phyloP scores from a whole-genome alignment of 2,113 vertebrate species.

The Cercocebus atys region DNA sequence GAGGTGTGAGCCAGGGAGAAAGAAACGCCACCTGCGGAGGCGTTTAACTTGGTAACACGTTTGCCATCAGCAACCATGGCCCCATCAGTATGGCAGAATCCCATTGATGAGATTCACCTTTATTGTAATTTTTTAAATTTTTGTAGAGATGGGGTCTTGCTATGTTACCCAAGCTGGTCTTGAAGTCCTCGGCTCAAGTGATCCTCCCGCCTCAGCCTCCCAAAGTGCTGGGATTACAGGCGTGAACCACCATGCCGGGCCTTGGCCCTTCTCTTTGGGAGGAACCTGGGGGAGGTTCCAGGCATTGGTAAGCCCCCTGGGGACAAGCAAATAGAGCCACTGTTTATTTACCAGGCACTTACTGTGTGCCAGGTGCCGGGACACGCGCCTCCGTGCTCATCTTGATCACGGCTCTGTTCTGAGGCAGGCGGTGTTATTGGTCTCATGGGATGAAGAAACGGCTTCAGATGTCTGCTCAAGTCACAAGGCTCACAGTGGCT shows the following conservation, averaged over 20 bases:
- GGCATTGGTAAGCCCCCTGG: too few species aligned
- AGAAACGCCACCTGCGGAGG: fast-evolving
- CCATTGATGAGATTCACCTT: not conserved
- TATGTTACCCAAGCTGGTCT: too few species aligned
- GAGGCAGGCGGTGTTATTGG: fast-evolving
- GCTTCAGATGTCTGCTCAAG: not conserved
- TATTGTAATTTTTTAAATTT: too few species aligned
- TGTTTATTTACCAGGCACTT: not conserved
- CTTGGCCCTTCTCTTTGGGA: not conserved
- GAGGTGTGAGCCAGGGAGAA: not conserved
- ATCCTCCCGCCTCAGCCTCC: not conserved
- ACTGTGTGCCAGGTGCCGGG: not conserved
- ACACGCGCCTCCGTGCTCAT: fast-evolving
- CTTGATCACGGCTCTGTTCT: fast-evolving
- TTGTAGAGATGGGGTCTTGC: too few species aligned
- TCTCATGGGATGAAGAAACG: not conserved
- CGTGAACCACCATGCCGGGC: too few species aligned
- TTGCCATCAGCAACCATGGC: not conserved
- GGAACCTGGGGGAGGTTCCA: not conserved
- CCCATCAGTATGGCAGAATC: fast-evolving
- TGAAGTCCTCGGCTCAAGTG: too few species aligned
- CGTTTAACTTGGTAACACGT: too few species aligned
- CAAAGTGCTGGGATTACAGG: too few species aligned
- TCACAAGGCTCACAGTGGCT: not conserved
- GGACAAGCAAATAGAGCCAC: fast-evolving